Base-by-base conservation (phyloP, 2,797 vertebrate species). In the Fistularia commersonii region DNA sequence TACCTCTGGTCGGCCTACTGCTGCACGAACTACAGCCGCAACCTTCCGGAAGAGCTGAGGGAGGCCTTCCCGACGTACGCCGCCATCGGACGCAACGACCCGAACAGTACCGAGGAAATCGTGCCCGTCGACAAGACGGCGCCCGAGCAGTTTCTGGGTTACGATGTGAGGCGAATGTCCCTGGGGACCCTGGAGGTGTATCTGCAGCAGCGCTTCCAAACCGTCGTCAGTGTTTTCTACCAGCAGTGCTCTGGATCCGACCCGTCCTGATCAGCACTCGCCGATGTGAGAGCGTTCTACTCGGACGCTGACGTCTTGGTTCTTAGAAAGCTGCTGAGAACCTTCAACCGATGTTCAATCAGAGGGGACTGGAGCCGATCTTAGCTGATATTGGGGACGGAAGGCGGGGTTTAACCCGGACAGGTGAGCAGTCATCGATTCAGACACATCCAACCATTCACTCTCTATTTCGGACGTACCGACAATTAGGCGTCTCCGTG, bases 1-100 rank as follows among this genome's bases (percentile, higher is more conserved):
- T 89, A 88, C 8, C 10, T 89, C 0, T 90, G 89, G 89, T 89
- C 87, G 0, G 82, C 87, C 7, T 90, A 90, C 74, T 90, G 89
- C 72, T 91, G 87, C 54, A 68, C 77, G 1, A 63, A 57, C 6
- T 88, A 80, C 72, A 83, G 54, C 64, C 34, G 13, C 38, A 81
- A 46, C 13, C 77, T 88, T 1, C 87, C 87, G 1, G 1, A 60
- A 1, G 35, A 49, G 3, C 49, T 89, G 32, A 66, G 32, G 3
- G 32, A 42, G 0, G 6, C 8, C 0, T 89, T 89, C 15, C 84
- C 88, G 0, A 78, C 88, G 0, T 86, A 62, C 0, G 87, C 87
- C 0, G 86, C 87, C 5, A 69, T 89, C 4, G 88, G 89, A 1
- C 85, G 88, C 50, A 90, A 90, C 3, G 89, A 90, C 60, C 54